These are phyloP conservation scores for Danaus chrysippus DNA, from an alignment of 2,888 invertebrate species.

Conservation along the genomic window DNA sequence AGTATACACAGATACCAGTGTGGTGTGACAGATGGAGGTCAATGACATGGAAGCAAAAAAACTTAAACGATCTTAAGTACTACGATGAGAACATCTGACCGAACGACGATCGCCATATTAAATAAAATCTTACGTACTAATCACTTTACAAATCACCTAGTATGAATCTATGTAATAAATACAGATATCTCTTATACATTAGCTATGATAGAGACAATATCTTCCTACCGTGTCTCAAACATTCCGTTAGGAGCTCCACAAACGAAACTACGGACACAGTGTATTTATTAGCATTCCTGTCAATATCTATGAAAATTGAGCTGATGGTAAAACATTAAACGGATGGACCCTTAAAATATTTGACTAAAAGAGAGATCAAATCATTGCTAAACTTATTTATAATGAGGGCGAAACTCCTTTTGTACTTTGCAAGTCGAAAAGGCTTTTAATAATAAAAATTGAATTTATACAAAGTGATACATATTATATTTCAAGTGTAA, in stretches of 20 bases:
- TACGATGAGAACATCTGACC: constrained; percentile 58
- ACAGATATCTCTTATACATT: constrained; percentile 73
- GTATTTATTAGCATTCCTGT: neutral
- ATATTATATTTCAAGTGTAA: neutral
- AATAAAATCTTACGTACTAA: constrained; percentile 65
- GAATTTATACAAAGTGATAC: constrained; percentile 5
- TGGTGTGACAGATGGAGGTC: constrained; percentile 30
- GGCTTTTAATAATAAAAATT: constrained; percentile 11
- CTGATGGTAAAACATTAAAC: constrained; percentile 45
- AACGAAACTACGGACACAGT: constrained; percentile 21
- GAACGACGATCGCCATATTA: constrained; percentile 76
- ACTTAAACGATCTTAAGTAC: constrained; percentile 73
- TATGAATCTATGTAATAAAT: constrained; percentile 79
- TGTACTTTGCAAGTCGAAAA: constrained; percentile 30
- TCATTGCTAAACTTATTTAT: constrained; percentile 79
- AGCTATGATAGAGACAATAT: constrained; percentile 77
- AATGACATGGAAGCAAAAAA: constrained; percentile 50
- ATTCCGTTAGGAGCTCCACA: constrained; percentile 52
- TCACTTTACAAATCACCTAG: constrained; percentile 78
- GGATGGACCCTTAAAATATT: constrained; percentile 79
- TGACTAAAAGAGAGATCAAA: constrained; percentile 87
- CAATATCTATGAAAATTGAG: constrained; percentile 9
- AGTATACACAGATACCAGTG: constrained; percentile 64
- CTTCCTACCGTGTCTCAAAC: constrained; percentile 75
- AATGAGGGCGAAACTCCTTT: constrained; percentile 22